Conservation (phyloP, 2,113 vertebrate species). For the Egretta garzetta region DNA sequence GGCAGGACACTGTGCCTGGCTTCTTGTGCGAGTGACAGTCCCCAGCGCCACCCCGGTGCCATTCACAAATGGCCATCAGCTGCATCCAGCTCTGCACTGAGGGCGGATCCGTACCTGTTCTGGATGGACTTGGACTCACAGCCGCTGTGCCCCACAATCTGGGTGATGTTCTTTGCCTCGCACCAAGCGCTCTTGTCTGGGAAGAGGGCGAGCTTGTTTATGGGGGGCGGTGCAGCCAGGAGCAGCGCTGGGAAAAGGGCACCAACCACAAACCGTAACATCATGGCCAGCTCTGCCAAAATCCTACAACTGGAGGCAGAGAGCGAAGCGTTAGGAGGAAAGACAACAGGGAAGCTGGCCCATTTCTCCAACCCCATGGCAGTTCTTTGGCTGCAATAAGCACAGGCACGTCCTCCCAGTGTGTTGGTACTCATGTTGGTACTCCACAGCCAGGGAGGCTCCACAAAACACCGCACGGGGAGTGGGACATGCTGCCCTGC, state of each 20-base stretch:
- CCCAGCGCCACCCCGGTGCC: neutral
- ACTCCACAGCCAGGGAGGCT: neutral
- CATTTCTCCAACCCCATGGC: fast-evolving
- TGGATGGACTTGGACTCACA: constrained; percentile 96
- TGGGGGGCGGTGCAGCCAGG: constrained; percentile 88
- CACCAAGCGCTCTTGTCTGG: constrained; percentile 99
- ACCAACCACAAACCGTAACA: constrained; percentile 72
- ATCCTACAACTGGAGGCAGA: constrained; percentile 60
- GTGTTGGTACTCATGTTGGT: fast-evolving
- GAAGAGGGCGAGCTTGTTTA: constrained; percentile 96
- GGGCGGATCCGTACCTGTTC: constrained; percentile 84
- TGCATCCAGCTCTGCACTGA: fast-evolving
- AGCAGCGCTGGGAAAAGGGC: constrained; percentile 80
- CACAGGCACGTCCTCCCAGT: fast-evolving
- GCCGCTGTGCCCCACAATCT: constrained; percentile 97
- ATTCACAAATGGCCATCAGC: neutral
- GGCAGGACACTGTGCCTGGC: neutral
- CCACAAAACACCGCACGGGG: fast-evolving
- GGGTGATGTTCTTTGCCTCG: constrained; percentile 99
- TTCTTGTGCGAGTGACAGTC: neutral
- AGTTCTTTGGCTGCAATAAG: neutral
- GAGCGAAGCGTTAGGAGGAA: neutral
- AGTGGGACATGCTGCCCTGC: neutral
- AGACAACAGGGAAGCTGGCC: fast-evolving
- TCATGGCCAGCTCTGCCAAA: constrained; percentile 65